Evolutionary conservation across 2,113 vertebrate genomes (phyloP).

Genomic region (Craseonycteris thonglongyai): DNA sequence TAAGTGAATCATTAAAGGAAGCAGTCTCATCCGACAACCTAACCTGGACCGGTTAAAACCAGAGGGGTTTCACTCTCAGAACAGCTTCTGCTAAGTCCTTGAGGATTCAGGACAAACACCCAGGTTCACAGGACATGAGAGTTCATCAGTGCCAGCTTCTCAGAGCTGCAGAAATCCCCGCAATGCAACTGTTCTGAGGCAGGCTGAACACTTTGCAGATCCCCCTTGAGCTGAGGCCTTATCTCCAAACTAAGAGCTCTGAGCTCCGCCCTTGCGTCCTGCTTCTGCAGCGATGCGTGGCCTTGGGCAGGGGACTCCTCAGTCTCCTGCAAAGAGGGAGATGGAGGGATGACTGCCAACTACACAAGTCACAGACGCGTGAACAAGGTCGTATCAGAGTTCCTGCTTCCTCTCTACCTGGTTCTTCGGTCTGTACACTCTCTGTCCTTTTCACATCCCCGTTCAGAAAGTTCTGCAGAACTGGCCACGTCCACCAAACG

Average conservation of each 20-base stretch:
- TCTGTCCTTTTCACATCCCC: neutral
- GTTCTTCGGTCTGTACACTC: neutral
- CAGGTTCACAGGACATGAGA: neutral
- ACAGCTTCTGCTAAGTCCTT: neutral
- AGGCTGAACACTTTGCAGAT: neutral
- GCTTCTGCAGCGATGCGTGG: neutral
- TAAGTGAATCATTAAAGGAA: constrained; percentile 16
- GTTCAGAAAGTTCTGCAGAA: neutral
- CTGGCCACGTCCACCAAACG: neutral
- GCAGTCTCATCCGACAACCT: neutral
- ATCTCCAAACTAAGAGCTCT: neutral
- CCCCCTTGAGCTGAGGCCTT: neutral
- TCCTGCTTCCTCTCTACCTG: neutral
- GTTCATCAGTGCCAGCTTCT: neutral
- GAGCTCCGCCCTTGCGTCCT: neutral
- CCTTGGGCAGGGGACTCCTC: neutral
- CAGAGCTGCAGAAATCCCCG: neutral
- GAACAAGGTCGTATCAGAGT: neutral
- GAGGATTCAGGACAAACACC: neutral
- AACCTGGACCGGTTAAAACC: neutral
- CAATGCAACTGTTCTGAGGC: neutral
- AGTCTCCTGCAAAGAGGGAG: neutral
- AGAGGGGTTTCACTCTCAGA: neutral
- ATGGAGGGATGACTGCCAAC: neutral
- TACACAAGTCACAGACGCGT: neutral